Percentiles rank a stretch among this genome's conserved stretches.
phyloP scores from a whole-genome alignment of 1,140 invertebrate species.

The Ceratina australensis region DNA sequence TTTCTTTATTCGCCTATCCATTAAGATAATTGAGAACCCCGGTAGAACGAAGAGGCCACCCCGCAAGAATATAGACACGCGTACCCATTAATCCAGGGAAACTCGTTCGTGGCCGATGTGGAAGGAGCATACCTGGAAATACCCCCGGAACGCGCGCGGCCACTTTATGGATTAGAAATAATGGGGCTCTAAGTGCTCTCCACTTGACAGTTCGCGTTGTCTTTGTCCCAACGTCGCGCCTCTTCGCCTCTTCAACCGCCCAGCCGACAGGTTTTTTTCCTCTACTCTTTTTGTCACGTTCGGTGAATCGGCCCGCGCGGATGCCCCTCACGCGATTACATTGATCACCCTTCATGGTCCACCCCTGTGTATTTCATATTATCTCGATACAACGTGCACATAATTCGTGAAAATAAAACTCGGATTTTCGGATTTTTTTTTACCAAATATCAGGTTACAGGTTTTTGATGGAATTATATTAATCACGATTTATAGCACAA shows the following conservation, averaged over 20 bases:
- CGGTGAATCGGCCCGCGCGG: neutral
- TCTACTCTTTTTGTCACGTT: neutral
- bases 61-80: neutral
- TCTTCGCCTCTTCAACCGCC: neutral
- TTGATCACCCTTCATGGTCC: constrained; percentile 2
- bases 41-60: neutral
- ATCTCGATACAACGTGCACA: too few species aligned
- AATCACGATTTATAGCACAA: too few species aligned
- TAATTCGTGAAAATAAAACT: too few species aligned
- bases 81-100: too few species aligned
- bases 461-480: too few species aligned
- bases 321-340: constrained; percentile 2
- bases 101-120: neutral
- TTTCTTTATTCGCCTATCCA: neutral
- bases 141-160: neutral
- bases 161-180: constrained; percentile 24
- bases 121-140: neutral
- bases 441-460: too few species aligned
- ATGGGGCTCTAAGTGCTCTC: constrained; percentile 10
- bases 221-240: constrained; percentile 4
- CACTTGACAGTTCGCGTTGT: constrained; percentile 19
- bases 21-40: constrained; percentile 3
- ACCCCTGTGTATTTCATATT: too few species aligned
- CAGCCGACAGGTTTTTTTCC: neutral
- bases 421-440: too few species aligned